Evolutionary conservation across 2,797 vertebrate species (phyloP).

Genomic region (Myiotriccus ornatus): DNA sequence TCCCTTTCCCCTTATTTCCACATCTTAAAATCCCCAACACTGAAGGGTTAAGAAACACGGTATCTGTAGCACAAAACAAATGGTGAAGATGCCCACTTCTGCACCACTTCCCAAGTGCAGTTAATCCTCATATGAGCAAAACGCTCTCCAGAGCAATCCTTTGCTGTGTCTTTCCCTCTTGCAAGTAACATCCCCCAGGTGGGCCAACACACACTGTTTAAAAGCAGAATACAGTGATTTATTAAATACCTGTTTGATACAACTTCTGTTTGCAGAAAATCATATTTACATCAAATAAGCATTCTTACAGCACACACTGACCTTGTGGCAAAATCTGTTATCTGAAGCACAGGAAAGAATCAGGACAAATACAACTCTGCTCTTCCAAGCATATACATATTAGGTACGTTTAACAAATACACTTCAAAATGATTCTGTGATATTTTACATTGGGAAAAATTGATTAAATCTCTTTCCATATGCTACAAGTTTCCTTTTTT

Average conservation of each 20-base stretch:
- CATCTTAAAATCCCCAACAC: background rate
- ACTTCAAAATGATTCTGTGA: background rate
- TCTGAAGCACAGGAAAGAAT: background rate
- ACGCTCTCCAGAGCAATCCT: background rate
- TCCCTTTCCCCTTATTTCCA: background rate
- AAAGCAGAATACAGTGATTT: background rate
- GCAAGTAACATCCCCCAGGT: background rate
- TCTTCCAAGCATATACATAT: background rate
- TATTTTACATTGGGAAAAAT: background rate
- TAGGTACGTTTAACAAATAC: background rate
- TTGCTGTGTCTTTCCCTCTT: background rate
- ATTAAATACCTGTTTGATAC: background rate
- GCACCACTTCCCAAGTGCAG: background rate
- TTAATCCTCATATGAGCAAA: background rate
- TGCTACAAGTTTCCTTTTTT: background rate
- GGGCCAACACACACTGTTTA: fast-evolving
- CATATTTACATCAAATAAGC: background rate
- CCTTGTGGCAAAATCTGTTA: background rate
- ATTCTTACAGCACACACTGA: background rate
- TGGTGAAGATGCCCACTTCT: background rate
- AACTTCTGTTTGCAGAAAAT: background rate
- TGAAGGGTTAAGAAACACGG: background rate
- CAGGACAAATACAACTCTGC: background rate
- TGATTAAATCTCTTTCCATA: background rate
- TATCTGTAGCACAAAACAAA: background rate